A percentile compares a stretch with the other conserved stretches of the same genome.
Evolutionary conservation across 2,797 vertebrate species (phyloP).

Genomic region (Halcyon smyrnensis): DNA sequence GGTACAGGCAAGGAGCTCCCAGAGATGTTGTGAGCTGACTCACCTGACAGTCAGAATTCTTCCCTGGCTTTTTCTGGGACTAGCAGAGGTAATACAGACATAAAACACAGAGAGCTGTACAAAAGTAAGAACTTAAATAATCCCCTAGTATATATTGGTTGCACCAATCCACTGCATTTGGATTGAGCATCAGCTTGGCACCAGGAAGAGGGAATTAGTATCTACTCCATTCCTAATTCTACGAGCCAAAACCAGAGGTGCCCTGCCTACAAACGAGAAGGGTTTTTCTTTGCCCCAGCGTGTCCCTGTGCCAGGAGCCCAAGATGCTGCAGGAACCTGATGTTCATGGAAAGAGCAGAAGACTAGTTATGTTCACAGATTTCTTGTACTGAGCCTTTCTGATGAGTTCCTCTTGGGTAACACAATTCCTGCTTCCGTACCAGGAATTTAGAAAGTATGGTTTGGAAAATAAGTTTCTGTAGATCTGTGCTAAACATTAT

Average conservation of each 20-base stretch:
- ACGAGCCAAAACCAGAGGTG: background rate
- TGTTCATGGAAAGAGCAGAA: background rate
- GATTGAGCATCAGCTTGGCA: background rate
- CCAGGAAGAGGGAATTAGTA: background rate
- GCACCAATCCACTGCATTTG: accelerated
- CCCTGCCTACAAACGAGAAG: accelerated
- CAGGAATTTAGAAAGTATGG: background rate
- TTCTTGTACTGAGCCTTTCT: background rate
- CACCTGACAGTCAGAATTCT: background rate
- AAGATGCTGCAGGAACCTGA: background rate
- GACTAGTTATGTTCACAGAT: background rate
- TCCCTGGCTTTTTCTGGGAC: background rate
- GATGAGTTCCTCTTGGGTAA: background rate
- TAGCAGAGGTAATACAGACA: accelerated
- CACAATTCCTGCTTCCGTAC: background rate
- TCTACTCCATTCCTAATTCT: background rate
- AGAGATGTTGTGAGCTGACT: background rate
- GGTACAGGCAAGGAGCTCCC: background rate
- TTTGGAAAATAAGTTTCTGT: background rate
- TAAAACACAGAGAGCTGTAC: background rate
- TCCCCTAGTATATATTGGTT: background rate
- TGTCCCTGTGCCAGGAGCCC: background rate
- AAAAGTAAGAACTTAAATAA: background rate
- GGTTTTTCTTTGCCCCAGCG: background rate
- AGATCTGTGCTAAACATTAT: background rate